Percentiles rank a stretch among this genome's conserved stretches.
Conservation (phyloP, 2,888 invertebrate genomes). For the Leptopilina drosophilae region DNA sequence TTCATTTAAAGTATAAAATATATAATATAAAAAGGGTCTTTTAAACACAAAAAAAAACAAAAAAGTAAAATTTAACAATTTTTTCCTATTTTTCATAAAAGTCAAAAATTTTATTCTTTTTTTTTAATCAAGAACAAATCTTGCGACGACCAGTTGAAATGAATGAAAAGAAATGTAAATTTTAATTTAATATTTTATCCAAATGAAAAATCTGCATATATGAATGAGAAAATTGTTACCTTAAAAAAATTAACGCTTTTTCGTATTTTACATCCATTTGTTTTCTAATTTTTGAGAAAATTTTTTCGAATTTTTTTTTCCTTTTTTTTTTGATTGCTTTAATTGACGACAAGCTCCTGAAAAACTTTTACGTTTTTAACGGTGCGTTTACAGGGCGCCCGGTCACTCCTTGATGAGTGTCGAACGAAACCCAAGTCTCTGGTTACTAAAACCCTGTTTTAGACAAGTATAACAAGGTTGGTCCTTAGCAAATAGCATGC, state of each 20-base stretch:
- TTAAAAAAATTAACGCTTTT: slow-evolving; percentile 49
- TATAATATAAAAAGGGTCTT: too few relatives aligned
- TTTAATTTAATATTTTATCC: too few relatives aligned
- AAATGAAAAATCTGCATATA: background rate
- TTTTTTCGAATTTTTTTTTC: too few relatives aligned
- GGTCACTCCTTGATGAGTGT: slow-evolving; percentile 76
- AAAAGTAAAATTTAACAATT: too few relatives aligned
- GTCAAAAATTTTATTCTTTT: too few relatives aligned
- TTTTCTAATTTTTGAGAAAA: too few relatives aligned
- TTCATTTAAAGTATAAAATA: too few relatives aligned
- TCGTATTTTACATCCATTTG: slow-evolving; percentile 66
- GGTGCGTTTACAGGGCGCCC: slow-evolving; percentile 76
- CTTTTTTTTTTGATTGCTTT: slow-evolving; percentile 47
- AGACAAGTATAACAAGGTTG: slow-evolving; percentile 77
- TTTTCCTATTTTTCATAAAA: too few relatives aligned
- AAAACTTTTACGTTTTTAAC: slow-evolving; percentile 72
- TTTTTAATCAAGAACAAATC: too few relatives aligned
- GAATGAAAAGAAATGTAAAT: background rate
- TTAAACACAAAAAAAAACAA: too few relatives aligned
- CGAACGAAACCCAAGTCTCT: slow-evolving; percentile 74
- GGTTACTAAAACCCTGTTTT: slow-evolving; percentile 77
- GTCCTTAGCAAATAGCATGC: slow-evolving; percentile 77
- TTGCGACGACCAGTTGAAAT: background rate
- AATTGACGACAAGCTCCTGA: slow-evolving; percentile 67
- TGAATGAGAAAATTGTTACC: slow-evolving; percentile 13